A percentile compares a stretch with the other conserved stretches of the same genome.
Evolutionary conservation across 2,797 vertebrate species (phyloP).

Genomic region (Darevskia nairensis): DNA sequence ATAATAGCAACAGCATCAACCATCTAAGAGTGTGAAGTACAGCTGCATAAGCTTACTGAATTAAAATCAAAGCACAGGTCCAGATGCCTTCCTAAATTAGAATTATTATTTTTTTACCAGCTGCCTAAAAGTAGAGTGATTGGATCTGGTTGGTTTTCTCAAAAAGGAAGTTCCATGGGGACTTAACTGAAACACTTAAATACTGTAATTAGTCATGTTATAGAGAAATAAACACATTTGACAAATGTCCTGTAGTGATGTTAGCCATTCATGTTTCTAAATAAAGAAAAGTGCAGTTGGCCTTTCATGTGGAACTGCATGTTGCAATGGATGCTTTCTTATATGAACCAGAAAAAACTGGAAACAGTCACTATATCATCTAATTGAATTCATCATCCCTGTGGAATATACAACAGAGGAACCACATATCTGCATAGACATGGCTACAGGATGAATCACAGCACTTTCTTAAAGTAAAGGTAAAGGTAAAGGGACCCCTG

Average conservation of each 20-base stretch:
- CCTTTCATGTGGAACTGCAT: neutral
- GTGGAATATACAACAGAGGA: neutral
- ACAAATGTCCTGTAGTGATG: neutral
- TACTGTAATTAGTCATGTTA: neutral
- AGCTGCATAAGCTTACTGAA: neutral
- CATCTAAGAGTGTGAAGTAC: neutral
- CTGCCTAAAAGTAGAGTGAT: neutral
- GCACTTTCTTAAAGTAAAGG: neutral
- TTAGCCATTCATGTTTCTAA: neutral
- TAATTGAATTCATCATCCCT: slow-evolving; percentile 1
- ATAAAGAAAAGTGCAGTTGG: neutral
- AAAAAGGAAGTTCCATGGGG: neutral
- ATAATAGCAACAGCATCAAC: no score
- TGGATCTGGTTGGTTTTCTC: neutral
- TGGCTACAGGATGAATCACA: neutral
- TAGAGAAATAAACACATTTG: slow-evolving; percentile 3
- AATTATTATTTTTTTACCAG: neutral
- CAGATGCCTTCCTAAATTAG: neutral
- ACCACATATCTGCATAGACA: neutral
- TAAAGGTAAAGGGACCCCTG: no score
- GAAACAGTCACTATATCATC: neutral
- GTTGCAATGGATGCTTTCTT: neutral
- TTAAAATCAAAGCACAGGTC: neutral
- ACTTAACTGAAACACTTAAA: neutral
- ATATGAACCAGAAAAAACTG: slow-evolving; percentile 3